Conservation (phyloP, 2,797 vertebrate genomes). For the Eulemur coronatus region DNA sequence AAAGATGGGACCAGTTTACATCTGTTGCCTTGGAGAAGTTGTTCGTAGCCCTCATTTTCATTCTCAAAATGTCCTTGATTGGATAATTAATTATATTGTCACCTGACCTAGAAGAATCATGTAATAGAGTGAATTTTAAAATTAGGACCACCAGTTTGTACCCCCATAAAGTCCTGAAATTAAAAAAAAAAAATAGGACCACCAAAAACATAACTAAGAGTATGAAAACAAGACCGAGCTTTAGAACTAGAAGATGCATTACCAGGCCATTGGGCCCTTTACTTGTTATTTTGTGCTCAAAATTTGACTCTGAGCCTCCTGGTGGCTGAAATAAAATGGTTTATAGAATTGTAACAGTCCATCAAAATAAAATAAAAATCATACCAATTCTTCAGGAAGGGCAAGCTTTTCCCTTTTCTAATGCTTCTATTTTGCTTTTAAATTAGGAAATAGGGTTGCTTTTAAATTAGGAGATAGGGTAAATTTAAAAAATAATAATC, state of each 20-base stretch:
- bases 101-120: neutral
- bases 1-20: neutral
- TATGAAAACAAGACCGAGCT: neutral
- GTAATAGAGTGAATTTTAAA: neutral
- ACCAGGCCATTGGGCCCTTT: neutral
- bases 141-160: neutral
- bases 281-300: neutral
- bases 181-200: neutral
- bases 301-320: constrained; percentile 6
- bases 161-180: no score
- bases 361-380: neutral
- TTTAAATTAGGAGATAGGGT: constrained; percentile 15
- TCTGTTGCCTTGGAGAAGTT: neutral
- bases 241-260: neutral
- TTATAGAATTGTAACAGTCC: neutral
- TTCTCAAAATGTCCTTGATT: neutral
- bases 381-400: neutral
- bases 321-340: neutral
- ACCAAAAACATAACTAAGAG: neutral
- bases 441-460: neutral
- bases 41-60: neutral
- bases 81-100: neutral
- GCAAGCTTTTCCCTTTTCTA: neutral
- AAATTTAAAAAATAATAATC: neutral
- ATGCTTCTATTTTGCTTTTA: constrained; percentile 28